Base-by-base conservation (phyloP, 2,888 invertebrate genomes). In the Oxyscelio sp. region DNA sequence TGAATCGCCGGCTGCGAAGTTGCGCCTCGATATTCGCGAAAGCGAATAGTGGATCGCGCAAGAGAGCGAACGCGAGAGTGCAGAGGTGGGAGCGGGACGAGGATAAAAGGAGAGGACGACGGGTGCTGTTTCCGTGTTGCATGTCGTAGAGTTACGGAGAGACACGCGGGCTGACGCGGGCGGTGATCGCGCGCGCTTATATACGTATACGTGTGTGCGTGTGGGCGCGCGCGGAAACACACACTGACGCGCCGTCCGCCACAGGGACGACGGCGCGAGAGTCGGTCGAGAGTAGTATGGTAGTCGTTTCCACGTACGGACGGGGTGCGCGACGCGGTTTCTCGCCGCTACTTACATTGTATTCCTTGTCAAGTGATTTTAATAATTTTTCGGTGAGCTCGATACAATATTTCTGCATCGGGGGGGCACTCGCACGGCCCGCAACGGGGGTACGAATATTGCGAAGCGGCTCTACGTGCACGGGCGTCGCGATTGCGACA, bases 331-430 rank as follows among this genome's bases (percentile, higher is more conserved):
- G 87, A 87, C 90, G 89, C 88, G 87, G 89, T 83, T 89, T 88
- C 82, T 63, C 58, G 40, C 48, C 80, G 71, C 90, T 93, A 96
- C 98, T 98, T 98, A 99, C 99, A 98, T 99, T 98, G 96, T 98
- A 98, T 96, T 98, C 97, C 96, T 96, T 97, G 97, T 99, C 98
- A 96, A 99, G 96, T 95, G 98, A 97, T 97, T 97, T 97, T 96
- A 98, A 97, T 97, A 99, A 97, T 97, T 97, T 98, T 96, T 97
- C 97, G 96, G 98, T 98, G 96, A 99, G 97, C 96, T 98, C 97
- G 96, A 96, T 96, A 92, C 94, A 94, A 92, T 92, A 90, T 92
- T 91, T 93, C 93, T 94, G 94, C 94, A 94, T 94, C 93, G 92
- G 93, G 93, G 94, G 89, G 94, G 95, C 94, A 93, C 95, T 94